These are phyloP conservation scores for Tretioscincus oriximinensis DNA, from an alignment of 2,113 vertebrate species.

Conservation along the genomic window DNA sequence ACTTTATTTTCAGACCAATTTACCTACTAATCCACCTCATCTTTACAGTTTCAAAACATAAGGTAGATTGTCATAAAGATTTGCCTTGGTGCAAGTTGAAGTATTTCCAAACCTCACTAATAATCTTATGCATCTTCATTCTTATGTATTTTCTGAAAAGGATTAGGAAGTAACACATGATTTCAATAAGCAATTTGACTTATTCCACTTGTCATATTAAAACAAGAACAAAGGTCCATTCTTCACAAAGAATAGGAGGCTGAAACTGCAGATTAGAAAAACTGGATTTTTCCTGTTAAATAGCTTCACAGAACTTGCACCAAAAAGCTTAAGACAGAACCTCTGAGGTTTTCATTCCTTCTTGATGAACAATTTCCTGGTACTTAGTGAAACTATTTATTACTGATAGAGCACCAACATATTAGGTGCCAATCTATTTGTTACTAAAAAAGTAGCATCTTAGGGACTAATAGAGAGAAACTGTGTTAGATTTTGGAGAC, in stretches of 20 bases:
- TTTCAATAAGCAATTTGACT: not conserved
- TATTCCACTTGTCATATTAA: not conserved
- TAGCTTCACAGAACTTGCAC: not conserved
- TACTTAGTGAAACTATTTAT: not conserved
- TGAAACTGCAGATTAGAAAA: not conserved
- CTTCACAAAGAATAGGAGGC: not conserved
- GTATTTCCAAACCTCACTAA: not conserved
- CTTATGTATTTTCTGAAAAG: not conserved
- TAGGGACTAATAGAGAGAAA: no score
- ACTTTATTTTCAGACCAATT: not conserved
- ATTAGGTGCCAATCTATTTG: not conserved
- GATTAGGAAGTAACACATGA: slow-evolving; percentile 5
- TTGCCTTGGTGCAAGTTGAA: not conserved
- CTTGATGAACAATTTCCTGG: no score
- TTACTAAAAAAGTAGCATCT: no score
- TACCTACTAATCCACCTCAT: not conserved
- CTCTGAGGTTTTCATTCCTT: not conserved
- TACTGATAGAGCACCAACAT: not conserved
- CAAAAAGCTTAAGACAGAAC: not conserved
- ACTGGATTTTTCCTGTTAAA: not conserved
- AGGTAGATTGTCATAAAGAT: not conserved
- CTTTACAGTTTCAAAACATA: fast-evolving
- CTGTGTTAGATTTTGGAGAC: not conserved
- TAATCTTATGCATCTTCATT: not conserved
- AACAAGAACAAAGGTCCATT: not conserved